Evolutionary conservation across 1,140 invertebrate genomes (phyloP).

Genomic region (Colletes latitarsis): DNA sequence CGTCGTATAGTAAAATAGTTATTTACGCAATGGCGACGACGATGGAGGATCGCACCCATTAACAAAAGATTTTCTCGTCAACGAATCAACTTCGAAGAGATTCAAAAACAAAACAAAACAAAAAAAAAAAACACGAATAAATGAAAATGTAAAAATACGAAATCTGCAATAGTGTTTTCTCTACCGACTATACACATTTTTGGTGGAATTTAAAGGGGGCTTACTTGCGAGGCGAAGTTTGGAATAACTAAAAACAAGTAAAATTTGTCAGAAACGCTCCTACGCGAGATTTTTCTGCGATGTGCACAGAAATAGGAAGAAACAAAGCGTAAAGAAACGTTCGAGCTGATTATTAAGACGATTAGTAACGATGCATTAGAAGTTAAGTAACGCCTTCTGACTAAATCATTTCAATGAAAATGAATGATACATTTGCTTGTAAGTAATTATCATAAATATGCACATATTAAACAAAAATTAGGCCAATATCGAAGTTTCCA

Average conservation of each 20-base stretch:
- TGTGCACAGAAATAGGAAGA: background rate
- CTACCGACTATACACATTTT: conserved; percentile 33
- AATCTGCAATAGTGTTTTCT: conserved; percentile 4
- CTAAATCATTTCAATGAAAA: background rate
- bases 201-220: conserved; percentile 15
- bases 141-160: conserved; percentile 22
- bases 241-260: conserved; percentile 2
- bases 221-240: conserved; percentile 16
- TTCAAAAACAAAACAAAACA: background rate
- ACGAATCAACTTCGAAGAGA: background rate
- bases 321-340: background rate
- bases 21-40: conserved; percentile 44
- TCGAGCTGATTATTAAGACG: background rate
- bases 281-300: background rate
- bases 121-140: background rate
- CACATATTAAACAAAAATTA: background rate
- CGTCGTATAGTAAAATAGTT: conserved; percentile 59
- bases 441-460: background rate
- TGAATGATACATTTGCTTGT: background rate
- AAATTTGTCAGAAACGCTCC: background rate
- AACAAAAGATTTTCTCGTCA: background rate
- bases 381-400: conserved; percentile 33
- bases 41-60: background rate
- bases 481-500: background rate
- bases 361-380: background rate